Percentiles rank a stretch among this genome's conserved stretches.
phyloP scores from a whole-genome alignment of 2,888 invertebrate species.

The Patella ulyssiponensis region DNA sequence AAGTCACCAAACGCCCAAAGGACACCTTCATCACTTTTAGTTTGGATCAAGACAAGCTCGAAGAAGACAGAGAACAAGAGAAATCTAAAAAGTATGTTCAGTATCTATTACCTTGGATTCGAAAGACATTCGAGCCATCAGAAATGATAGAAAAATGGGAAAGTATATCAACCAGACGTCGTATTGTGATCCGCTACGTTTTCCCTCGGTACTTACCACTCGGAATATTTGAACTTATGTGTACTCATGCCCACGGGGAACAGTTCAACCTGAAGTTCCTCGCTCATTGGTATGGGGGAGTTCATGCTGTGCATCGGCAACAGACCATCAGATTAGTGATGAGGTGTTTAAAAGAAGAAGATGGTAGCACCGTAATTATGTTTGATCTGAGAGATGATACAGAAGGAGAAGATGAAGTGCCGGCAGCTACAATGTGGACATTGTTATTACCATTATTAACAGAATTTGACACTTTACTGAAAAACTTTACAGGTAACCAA shows the following conservation, averaged over 20 bases:
- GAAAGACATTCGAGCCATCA: constrained; percentile 51
- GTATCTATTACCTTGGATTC: constrained; percentile 62
- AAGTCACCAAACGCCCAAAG: constrained; percentile 46
- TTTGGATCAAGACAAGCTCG: constrained; percentile 18
- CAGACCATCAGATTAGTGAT: constrained; percentile 41
- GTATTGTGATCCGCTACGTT: constrained; percentile 51
- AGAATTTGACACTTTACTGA: constrained; percentile 63
- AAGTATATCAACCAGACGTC: constrained; percentile 39
- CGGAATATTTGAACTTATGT: constrained; percentile 64
- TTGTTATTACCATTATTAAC: constrained; percentile 62
- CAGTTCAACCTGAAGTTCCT: constrained; percentile 52
- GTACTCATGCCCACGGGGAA: constrained; percentile 52
- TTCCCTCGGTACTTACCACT: constrained; percentile 67
- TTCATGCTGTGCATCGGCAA: constrained; percentile 56
- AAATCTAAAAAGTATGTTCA: constrained; percentile 38
- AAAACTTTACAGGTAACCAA: constrained; percentile 57
- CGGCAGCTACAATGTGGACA: constrained; percentile 60
- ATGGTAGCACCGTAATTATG: constrained; percentile 8
- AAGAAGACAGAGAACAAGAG: not conserved
- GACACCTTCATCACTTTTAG: constrained; percentile 28
- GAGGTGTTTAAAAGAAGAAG: constrained; percentile 23
- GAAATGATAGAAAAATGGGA: constrained; percentile 49
- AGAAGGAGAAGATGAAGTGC: constrained; percentile 46
- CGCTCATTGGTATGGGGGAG: constrained; percentile 64
- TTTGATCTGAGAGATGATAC: constrained; percentile 54